Conservation (phyloP, 2,113 vertebrate species). For the Turdus rufiventris region DNA sequence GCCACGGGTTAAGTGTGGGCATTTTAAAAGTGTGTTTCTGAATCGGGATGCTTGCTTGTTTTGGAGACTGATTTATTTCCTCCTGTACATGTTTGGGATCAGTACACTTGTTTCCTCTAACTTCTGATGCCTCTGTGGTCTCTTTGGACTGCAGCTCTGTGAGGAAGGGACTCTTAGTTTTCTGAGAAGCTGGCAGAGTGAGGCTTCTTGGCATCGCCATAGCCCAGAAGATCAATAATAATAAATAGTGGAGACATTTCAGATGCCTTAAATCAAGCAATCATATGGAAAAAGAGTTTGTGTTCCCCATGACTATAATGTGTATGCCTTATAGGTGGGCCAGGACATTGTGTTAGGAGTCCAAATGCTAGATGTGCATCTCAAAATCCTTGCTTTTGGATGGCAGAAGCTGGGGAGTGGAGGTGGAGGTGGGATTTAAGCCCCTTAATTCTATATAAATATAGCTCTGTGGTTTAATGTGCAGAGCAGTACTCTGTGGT, state of each 20-base stretch:
- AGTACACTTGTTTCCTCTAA: constrained; percentile 37
- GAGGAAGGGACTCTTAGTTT: neutral
- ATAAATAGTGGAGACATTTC: neutral
- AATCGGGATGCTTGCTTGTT: neutral
- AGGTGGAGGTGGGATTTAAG: constrained; percentile 24
- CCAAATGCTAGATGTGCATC: neutral
- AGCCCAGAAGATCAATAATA: constrained; percentile 17
- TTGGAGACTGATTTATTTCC: constrained; percentile 40
- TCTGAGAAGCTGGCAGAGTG: neutral
- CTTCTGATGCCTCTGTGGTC: neutral
- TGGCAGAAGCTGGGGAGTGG: neutral
- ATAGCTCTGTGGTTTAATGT: constrained; percentile 68
- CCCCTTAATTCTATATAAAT: constrained; percentile 48
- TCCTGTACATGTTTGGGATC: constrained; percentile 29
- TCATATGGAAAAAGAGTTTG: constrained; percentile 1
- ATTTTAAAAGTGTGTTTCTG: constrained; percentile 7
- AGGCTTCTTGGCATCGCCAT: neutral
- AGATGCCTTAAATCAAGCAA: constrained; percentile 16
- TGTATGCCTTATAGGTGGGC: neutral
- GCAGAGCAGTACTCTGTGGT: constrained; percentile 74
- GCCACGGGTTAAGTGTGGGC: neutral
- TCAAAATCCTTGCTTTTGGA: constrained; percentile 11
- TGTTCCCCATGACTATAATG: neutral
- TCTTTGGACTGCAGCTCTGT: neutral
- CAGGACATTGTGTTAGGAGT: neutral